Base-by-base conservation (phyloP, 1,140 invertebrate species). In the Physella acuta region DNA sequence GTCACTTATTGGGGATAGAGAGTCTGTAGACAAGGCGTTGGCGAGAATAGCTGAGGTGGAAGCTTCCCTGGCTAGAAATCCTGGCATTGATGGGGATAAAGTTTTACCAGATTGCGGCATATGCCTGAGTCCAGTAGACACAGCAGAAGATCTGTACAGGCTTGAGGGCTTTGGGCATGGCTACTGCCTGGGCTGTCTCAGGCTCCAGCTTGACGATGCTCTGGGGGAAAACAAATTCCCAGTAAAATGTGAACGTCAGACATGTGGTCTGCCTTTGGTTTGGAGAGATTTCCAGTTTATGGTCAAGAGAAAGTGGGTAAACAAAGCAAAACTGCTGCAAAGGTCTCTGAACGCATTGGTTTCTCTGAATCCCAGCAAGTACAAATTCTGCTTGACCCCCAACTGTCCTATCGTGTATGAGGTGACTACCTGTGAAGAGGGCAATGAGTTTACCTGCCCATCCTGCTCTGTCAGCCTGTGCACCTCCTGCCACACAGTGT, bases 141-240 rank as follows among this genome's bases (percentile, higher is more conserved):
- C 64, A 26, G 59, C 34, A 11, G 24, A 49, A 4, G 75, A 78
- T 3, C 55, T 81, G 33, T 78, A 76, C 49, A 72, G 78, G 16
- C 70, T 82, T 31, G 77, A 82, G 61, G 62, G 49, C 1, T 83
- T 80, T 73, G 81, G 80, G 0, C 81, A 83, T 71, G 36, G 77
- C 5, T 83, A 81, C 44, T 83, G 81, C 58, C 58, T 63, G 5
- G 73, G 71, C 17, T 83, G 81, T 56, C 17, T 81, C 3, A 64
- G 69, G 17, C 55, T 69, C 16, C 74, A 76, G 66, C 37, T 79
- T 24, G 49, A 71, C 11, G 52, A 66, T 0, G 33, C 36, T 34
- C 34, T 64, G 17, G 24, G 56, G 24, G 49, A 64, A 34, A 63
- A 72, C 44, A 64, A 73, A 0, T 76, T 81, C 33, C 80, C 81